These are phyloP conservation scores for Dendrolimus punctatus DNA, from an alignment of 1,140 invertebrate species.

Conservation along the genomic window DNA sequence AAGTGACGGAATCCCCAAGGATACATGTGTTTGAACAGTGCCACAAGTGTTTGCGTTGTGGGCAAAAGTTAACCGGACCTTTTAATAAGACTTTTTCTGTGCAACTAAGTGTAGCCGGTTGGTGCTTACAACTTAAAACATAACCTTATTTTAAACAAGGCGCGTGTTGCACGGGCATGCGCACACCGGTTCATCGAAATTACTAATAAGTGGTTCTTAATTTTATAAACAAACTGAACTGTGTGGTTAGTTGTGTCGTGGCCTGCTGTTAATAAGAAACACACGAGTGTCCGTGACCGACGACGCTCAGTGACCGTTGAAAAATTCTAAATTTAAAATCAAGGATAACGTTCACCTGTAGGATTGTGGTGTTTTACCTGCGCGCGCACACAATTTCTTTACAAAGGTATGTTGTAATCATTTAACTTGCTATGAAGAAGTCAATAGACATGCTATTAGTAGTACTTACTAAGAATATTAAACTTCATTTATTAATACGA, in stretches of 20 bases:
- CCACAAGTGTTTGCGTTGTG: slow-evolving; percentile 18
- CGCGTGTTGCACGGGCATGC: slow-evolving; percentile 62
- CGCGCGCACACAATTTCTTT: slow-evolving; percentile 58
- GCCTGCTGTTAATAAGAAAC: slow-evolving; percentile 39
- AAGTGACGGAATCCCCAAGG: slow-evolving; percentile 27
- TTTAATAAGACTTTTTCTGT: slow-evolving; percentile 46
- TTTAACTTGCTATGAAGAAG: no score
- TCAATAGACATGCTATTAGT: no score
- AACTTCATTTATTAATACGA: no score
- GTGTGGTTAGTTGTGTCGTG: slow-evolving; percentile 35
- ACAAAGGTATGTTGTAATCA: slow-evolving; percentile 41
- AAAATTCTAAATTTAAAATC: slow-evolving; percentile 35
- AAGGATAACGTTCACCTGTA: slow-evolving; percentile 60
- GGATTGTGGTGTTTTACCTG: slow-evolving; percentile 59
- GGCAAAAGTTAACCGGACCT: slow-evolving; percentile 37
- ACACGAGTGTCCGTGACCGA: slow-evolving; percentile 24
- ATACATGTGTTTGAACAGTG: slow-evolving; percentile 19
- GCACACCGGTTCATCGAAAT: slow-evolving; percentile 52
- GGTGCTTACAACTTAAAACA: slow-evolving; percentile 55
- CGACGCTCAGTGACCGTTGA: slow-evolving; percentile 8
- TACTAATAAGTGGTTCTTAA: slow-evolving; percentile 58
- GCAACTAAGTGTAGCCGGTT: slow-evolving; percentile 38
- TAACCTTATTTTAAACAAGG: slow-evolving; percentile 59
- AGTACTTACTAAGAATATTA: no score
- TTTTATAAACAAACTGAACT: slow-evolving; percentile 62